Evolutionary conservation across 2,113 vertebrate genomes (phyloP).

Genomic region (Sturnus vulgaris): DNA sequence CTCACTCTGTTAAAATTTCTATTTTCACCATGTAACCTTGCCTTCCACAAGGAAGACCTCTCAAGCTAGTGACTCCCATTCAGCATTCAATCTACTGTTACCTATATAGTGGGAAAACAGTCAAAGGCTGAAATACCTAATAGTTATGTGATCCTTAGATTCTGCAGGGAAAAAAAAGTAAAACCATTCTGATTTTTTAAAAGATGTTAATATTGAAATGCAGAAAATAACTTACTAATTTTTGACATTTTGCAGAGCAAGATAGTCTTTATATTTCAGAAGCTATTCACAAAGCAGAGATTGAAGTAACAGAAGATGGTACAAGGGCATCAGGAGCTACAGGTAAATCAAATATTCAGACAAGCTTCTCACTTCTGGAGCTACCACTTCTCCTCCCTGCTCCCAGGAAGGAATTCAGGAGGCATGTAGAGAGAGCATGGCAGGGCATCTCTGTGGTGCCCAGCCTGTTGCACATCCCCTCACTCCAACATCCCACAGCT

Average conservation of each 20-base stretch:
- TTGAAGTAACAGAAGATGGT: slow-evolving; percentile 86
- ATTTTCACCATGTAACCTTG: not conserved
- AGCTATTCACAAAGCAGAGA: slow-evolving; percentile 83
- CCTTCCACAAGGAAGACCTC: not conserved
- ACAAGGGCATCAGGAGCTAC: slow-evolving; percentile 83
- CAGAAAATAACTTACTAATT: not conserved
- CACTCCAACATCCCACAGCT: not conserved
- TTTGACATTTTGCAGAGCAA: slow-evolving; percentile 65
- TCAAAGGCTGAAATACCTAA: not conserved
- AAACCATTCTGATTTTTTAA: not conserved
- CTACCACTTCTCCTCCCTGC: too few species aligned
- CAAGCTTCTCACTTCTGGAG: not conserved
- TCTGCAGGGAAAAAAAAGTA: not conserved
- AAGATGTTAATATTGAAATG: fast-evolving
- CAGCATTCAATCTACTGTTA: not conserved
- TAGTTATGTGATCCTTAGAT: not conserved
- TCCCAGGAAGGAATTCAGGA: not conserved
- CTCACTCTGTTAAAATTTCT: not conserved
- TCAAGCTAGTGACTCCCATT: not conserved
- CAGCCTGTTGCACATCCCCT: not conserved
- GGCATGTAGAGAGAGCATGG: not conserved
- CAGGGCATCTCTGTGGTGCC: not conserved
- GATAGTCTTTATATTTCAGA: slow-evolving; percentile 85
- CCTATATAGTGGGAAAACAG: not conserved
- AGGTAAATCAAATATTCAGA: slow-evolving; percentile 64